phyloP scores from a whole-genome alignment of 2,888 invertebrate species.

The Nemapogon koenigi region DNA sequence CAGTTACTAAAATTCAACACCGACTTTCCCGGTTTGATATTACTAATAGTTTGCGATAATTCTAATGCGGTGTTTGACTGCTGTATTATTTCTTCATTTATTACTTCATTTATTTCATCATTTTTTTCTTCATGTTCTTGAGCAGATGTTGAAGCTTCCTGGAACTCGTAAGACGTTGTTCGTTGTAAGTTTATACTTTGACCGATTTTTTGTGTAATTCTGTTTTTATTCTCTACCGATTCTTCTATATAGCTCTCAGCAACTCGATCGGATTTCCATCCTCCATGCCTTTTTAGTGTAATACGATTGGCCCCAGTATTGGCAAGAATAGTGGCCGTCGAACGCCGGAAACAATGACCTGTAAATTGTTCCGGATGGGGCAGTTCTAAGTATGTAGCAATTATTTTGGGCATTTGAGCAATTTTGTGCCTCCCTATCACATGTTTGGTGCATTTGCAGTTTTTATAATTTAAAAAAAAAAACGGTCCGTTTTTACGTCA shows the following conservation, averaged over 20 bases:
- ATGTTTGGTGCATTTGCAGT: too few species aligned
- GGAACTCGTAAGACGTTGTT: conserved; percentile 4
- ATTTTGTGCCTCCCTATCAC: too few species aligned
- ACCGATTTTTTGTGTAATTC: conserved; percentile 3
- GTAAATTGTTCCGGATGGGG: conserved; percentile 16
- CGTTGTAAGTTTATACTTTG: conserved; percentile 10
- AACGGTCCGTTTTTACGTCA: too few species aligned
- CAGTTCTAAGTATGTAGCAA: too few species aligned
- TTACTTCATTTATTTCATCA: too few species aligned
- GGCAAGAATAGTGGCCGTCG: conserved; percentile 15
- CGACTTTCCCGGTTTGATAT: background rate
- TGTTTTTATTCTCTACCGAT: conserved; percentile 12
- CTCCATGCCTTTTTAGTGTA: conserved; percentile 15
- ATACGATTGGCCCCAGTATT: conserved; percentile 10
- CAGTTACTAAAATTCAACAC: too few species aligned
- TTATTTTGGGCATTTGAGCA: too few species aligned
- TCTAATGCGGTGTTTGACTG: too few species aligned
- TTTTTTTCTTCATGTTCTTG: conserved; percentile 4
- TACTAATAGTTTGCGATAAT: background rate
- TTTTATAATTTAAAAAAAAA: too few species aligned
- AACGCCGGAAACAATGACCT: conserved; percentile 16
- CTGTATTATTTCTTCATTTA: conserved; percentile 1
- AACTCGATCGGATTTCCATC: conserved; percentile 15
- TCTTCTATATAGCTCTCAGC: conserved; percentile 14
- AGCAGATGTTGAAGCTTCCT: conserved; percentile 5